Base-by-base conservation (phyloP, 2,888 invertebrate species). In the Dryobota labecula region DNA sequence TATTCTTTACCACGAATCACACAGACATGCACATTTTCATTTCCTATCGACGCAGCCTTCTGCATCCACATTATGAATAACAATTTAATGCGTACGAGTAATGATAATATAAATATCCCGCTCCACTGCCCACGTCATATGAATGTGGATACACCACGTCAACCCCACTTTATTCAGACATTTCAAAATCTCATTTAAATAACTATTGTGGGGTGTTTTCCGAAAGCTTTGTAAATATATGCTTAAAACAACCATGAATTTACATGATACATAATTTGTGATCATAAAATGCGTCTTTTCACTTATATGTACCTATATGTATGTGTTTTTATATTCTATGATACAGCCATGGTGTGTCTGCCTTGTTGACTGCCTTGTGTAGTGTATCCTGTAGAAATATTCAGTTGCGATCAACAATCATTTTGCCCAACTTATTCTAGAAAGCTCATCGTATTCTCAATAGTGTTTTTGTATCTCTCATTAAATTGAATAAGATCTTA, bases 161-260 rank as follows among this genome's bases (percentile, higher is more conserved):
- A 88, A 87, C 89, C 89, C 86, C 82, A 81, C 78, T 82, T 70
- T 74, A 80, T 85, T 82, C 76, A 83, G 70, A 78, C 82, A 84
- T 86, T 89, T 86, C 87, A 87, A 88, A 86, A 86, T 88, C 88
- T 88, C 86, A 91, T 92, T 90, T 89, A 82, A 90, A 91, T 90
- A 89, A 88, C 87, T 86, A 81, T 76, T 82, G 83, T 75, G 54
- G 74, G 66, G 71, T 64, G 58, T 57, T 54, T 71, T 68, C 58
- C 64, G 75, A 73, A 76, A 70, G 62, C 56, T 70, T 36, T 41
- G 64, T 64, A 66, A 66, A 71, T 83, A 51, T 74, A 36, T 70
- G 68, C 53, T 69, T 63, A 33, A 62, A 76, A 71, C 63, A 60
- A 61, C 47, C 27, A 43, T 64, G 33, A 51, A 76, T 81, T 56